Percentiles rank a stretch among this genome's conserved stretches.
Conservation (phyloP, 2,888 invertebrate genomes). For the Agrochola lota region DNA sequence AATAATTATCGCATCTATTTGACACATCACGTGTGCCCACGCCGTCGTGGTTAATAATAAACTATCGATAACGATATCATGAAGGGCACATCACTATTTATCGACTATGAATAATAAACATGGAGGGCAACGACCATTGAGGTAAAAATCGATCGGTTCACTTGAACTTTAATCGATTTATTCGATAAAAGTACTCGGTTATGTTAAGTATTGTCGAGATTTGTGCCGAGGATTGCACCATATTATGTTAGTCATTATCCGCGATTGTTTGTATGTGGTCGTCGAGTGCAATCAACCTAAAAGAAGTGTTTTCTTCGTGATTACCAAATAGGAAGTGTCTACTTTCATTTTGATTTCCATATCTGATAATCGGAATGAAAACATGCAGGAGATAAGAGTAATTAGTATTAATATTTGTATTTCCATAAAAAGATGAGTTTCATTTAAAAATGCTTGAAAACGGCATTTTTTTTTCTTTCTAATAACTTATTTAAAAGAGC, state of each 20-base stretch:
- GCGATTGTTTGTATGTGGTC: conserved; percentile 30
- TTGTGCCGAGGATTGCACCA: conserved; percentile 58
- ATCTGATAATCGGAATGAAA: neutral
- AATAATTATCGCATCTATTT: conserved; percentile 57
- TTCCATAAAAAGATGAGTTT: neutral
- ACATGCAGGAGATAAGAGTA: neutral
- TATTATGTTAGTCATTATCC: conserved; percentile 27
- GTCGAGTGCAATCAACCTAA: conserved; percentile 20
- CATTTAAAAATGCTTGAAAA: neutral
- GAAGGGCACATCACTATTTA: conserved; percentile 56
- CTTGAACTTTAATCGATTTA: conserved; percentile 53
- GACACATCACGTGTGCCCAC: conserved; percentile 36
- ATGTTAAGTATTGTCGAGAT: conserved; percentile 36
- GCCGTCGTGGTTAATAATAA: conserved; percentile 53
- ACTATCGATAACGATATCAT: conserved; percentile 62
- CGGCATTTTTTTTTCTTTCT: too few species aligned
- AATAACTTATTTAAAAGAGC: neutral
- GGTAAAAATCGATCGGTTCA: conserved; percentile 61
- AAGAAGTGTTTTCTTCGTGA: conserved; percentile 22
- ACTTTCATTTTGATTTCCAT: conserved; percentile 23
- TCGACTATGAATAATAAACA: conserved; percentile 58
- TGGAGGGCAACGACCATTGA: conserved; percentile 63
- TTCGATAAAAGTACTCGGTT: conserved; percentile 25
- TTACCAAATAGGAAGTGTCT: neutral
- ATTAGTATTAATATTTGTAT: neutral